Evolutionary conservation across 1,140 invertebrate species (phyloP), one percentile per base, ranked within the genome.

Genomic region (Hylyphantes graminicola): DNA sequence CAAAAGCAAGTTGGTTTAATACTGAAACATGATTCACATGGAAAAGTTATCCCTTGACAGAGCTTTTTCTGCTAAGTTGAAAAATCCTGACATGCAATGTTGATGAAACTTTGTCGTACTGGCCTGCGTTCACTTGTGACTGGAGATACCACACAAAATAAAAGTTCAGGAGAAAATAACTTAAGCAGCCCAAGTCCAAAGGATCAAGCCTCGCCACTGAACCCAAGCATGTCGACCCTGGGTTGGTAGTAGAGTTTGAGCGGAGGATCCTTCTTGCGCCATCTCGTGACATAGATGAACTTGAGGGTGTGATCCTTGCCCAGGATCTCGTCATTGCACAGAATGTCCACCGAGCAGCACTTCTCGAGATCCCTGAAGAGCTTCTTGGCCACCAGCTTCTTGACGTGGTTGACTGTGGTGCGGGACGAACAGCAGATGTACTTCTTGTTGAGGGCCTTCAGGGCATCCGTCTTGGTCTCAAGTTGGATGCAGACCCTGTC

Each of bases 261-360:
- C 12, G 80, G 80, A 17, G 80, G 80, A 50, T 83, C 59, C 67
- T 83, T 83, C 10, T 17, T 74, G 7, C 80, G 59, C 80, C 80
- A 83, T n/a, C 80, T 19, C 17, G 80, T 83, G 8, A 83, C 80
- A 65, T 83, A 83, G 5, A 83, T 83, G 21, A 83, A 83, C 19
- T 83, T 83, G 9, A 83, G 50, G 13, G 80, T 83, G 21, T 83
- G 80, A 83, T 83, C 80, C 67, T 83, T 83, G 2, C 80, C 80
- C 12, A 83, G 57, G 15, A 83, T 67, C 57, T 83, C 80, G 57
- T 83, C 80, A 67, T 83, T 83, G 68, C 80, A 83, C 19, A 83
- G 59, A 48, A 83, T 83, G 35, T 83, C 80, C 10, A 83, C 80
- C 64, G 70, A 65, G 11, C 72, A 61, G 67, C 75, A 83, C 17